These are phyloP conservation scores for Drosophila auraria DNA, from an alignment of 1,140 invertebrate genomes.

Conservation along the genomic window DNA sequence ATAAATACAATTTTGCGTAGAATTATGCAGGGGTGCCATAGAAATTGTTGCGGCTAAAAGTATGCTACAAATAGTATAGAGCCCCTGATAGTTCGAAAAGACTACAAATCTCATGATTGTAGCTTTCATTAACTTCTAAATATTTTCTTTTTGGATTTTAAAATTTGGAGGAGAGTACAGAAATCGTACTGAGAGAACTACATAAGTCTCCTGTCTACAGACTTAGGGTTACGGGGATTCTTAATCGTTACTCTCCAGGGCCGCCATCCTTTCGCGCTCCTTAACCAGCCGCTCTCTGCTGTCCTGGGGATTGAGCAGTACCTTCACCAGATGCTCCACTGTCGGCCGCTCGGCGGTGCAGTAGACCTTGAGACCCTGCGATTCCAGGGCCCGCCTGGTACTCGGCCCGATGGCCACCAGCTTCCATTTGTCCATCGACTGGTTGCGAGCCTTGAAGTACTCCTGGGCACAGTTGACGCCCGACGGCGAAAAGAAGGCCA, in stretches of 20 bases:
- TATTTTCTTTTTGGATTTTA: background rate
- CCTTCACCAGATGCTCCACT: constrained; percentile 83
- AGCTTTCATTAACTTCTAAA: background rate
- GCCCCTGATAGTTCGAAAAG: background rate
- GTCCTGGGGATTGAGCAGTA: constrained; percentile 77
- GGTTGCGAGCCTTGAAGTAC: constrained; percentile 64
- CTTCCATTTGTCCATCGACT: constrained; percentile 69
- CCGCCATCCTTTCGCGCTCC: constrained; percentile 39
- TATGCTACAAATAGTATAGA: no score
- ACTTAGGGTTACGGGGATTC: constrained; percentile 1
- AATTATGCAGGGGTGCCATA: background rate
- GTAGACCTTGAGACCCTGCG: constrained; percentile 65
- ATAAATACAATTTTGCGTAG: constrained; percentile 5
- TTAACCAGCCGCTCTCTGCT: constrained; percentile 66
- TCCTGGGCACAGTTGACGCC: constrained; percentile 82
- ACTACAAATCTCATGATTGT: background rate
- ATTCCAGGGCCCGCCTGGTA: constrained; percentile 75
- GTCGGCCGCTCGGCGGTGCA: constrained; percentile 83
- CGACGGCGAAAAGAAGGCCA: constrained; percentile 87
- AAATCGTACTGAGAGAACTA: background rate
- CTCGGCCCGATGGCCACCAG: constrained; percentile 84
- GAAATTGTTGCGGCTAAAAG: no score
- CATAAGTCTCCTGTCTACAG: background rate
- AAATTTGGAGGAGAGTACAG: background rate
- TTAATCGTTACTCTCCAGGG: constrained; percentile 38